Base-by-base conservation (phyloP, 2,888 invertebrate genomes). In the Eledona agricola region DNA sequence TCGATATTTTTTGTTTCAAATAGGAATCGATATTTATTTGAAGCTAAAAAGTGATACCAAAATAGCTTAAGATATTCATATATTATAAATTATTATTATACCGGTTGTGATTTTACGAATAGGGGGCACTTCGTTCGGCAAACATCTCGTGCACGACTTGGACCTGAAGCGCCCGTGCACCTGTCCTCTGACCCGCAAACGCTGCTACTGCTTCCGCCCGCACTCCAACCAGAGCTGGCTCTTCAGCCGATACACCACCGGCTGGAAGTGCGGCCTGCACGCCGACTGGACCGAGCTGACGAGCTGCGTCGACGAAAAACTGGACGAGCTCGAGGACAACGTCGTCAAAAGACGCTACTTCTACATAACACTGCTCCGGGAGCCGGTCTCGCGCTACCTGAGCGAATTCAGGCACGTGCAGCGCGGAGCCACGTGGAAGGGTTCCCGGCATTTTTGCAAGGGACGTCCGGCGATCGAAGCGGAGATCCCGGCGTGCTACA, bases 221-320 rank as follows among this genome's bases (percentile, higher is more conserved):
- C 90, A 90, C 80, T 88, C 90, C 72, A 92, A 91, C 76, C 93
- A 94, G 80, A 91, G 91, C 77, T 99, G 98, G 98, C 83, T 99
- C 62, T 97, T 99, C 79, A 96, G 95, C 73, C 85, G 96, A 71
- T 96, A 95, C 79, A 95, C 96, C 37, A 96, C 95, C 13, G 96
- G 96, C 62, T 96, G 96, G 96, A 92, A 92, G 72, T 99, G 99
- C 78, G 99, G 99, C 40, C 82, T 99, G 31, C 97, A 97, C 74
- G 96, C 97, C 13, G 98, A 98, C 79, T 98, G 95, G 90, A 98
- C 98, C 1, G 98, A 99, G 79, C 78, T 99, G 62, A 94, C 93
- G 4, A 84, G 83, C 64, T 96, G 96, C 77, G 96, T 96, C 22
- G 93, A 96, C 71, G 85, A 88, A 13, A 93, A 92, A 70, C 81